Base-by-base conservation (phyloP, 2,113 vertebrate genomes). In the Garra rufa region DNA sequence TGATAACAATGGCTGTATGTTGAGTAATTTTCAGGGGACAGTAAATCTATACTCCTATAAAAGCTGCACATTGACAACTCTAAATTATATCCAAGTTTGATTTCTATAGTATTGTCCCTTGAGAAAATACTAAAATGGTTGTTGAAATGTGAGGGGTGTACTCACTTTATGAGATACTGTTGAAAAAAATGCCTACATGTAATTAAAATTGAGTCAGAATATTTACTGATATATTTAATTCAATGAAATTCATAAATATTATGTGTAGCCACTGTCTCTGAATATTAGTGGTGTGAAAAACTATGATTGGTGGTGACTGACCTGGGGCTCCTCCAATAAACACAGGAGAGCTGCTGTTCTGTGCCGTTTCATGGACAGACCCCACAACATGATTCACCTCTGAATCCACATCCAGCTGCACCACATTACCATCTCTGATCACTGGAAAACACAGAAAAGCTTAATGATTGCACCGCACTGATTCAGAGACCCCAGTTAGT, bases 251-350 rank as follows among this genome's bases (percentile, higher is more conserved):
- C 15, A 17, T 57, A 34, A 34, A 34, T 34, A 34, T 34, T 34
- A 34, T 34, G 34, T 34, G 34, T n/a, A n/a, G n/a, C n/a, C n/a
- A n/a, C n/a, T n/a, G n/a, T n/a, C n/a, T n/a, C n/a, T n/a, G n/a
- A n/a, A n/a, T n/a, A n/a, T 34, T 34, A 34, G 34, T 3, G 34
- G 34, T 34, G 34, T 34, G 34, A 34, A 34, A 34, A 34, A 34
- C 34, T 34, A 34, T 34, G 34, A 5, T 5, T 34, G 57, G 4
- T 19, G 30, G 13, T 65, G n/a, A 69, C 94, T 81, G 90, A 99
- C 98, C 96, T 95, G 97, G 97, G 82, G 96, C 95, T 87, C 97
- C 97, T 76, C 98, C 98, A 82, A 99, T 94, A 91, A 97, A 98
- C 52, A 99, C 94, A 2, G 96, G 96, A 48, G 94, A 94, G 76